Percentiles rank a stretch among this genome's conserved stretches.
These are phyloP conservation scores for Choristoneura fumiferana DNA, from an alignment of 1,140 invertebrate species.

Conservation along the genomic window DNA sequence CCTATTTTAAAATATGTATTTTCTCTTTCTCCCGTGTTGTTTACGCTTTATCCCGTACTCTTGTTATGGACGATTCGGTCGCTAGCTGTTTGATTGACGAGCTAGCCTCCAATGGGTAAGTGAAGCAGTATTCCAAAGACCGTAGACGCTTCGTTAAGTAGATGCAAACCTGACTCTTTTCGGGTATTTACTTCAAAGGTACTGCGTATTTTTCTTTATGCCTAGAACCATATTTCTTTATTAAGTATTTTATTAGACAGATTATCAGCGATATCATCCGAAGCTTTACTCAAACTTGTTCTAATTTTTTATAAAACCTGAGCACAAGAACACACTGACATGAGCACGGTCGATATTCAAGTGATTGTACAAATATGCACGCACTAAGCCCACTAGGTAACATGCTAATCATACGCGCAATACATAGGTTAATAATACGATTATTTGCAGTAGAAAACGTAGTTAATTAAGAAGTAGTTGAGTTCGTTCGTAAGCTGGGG, in stretches of 20 bases:
- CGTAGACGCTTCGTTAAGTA: conserved; percentile 56
- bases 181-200: not conserved
- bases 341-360: conserved; percentile 1
- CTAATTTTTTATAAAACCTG: not conserved
- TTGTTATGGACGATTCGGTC: conserved; percentile 64
- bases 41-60: conserved; percentile 80
- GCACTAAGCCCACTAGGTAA: not conserved
- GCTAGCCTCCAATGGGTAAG: conserved; percentile 90
- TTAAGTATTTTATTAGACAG: not conserved
- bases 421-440: no score
- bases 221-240: not conserved
- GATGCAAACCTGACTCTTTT: conserved; percentile 17
- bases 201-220: conserved; percentile 11
- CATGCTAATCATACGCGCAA: conserved; percentile 2
- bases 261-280: conserved; percentile 4
- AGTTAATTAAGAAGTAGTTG: no score
- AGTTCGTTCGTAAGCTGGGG: no score
- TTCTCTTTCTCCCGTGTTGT: conserved; percentile 80
- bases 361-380: not conserved
- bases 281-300: not conserved
- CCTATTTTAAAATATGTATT: conserved; percentile 65
- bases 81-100: conserved; percentile 92
- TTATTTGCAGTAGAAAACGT: no score
- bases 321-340: conserved; percentile 13
- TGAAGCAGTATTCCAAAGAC: conserved; percentile 57